phyloP scores from a whole-genome alignment of 2,888 invertebrate genomes.

The Galeopsomyia nigrocyanea region DNA sequence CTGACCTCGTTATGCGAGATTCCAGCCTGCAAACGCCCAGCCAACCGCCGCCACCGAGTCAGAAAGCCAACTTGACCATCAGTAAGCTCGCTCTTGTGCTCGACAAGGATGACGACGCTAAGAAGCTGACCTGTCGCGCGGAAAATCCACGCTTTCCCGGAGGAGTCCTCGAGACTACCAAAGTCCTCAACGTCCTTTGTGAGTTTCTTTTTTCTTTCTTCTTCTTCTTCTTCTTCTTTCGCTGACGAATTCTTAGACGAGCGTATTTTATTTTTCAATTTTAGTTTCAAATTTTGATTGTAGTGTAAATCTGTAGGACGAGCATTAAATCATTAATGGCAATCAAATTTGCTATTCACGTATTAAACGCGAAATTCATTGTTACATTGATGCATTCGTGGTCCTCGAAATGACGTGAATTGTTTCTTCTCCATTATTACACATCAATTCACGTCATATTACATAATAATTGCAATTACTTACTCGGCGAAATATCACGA shows the following conservation, averaged over 20 bases:
- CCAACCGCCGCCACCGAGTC: slow-evolving; percentile 55
- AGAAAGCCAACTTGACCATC: slow-evolving; percentile 74
- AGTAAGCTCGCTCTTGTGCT: slow-evolving; percentile 80
- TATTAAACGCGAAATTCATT: too few species aligned
- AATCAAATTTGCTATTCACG: too few species aligned
- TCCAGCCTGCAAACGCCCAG: slow-evolving; percentile 74
- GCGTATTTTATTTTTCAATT: too few species aligned
- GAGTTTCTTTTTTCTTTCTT: slow-evolving; percentile 69
- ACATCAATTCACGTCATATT: too few species aligned
- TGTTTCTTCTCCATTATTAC: too few species aligned
- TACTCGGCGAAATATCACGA: too few species aligned
- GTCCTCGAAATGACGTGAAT: too few species aligned
- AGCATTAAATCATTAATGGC: too few species aligned
- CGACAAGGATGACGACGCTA: slow-evolving; percentile 84
- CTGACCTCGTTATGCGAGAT: slow-evolving; percentile 77
- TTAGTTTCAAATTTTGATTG: too few species aligned
- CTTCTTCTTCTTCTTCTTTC: slow-evolving; percentile 3
- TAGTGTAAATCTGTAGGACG: too few species aligned
- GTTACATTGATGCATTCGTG: too few species aligned
- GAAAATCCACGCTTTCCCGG: slow-evolving; percentile 90
- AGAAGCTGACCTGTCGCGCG: slow-evolving; percentile 85
- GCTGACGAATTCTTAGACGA: neutral
- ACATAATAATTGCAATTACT: too few species aligned
- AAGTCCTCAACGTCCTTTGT: slow-evolving; percentile 87
- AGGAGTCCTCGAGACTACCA: slow-evolving; percentile 82